Conservation (phyloP, 2,113 vertebrate genomes). For the Alces alces region DNA sequence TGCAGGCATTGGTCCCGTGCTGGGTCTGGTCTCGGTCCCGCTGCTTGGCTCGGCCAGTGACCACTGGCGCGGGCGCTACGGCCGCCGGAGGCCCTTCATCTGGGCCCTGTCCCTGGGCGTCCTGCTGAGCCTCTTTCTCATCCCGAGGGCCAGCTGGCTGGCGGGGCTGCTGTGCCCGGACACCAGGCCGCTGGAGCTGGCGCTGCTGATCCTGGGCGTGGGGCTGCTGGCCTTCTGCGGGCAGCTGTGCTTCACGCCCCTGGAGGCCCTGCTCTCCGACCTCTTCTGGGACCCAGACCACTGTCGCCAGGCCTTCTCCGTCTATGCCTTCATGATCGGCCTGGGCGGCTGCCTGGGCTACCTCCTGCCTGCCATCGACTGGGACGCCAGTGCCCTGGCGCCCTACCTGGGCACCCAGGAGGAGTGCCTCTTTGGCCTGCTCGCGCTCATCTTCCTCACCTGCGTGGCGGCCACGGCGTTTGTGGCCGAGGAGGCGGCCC, state of each 20-base stretch:
- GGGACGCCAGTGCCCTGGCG: slow-evolving; percentile 81
- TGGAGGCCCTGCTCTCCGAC: slow-evolving; percentile 90
- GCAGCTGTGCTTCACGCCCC: slow-evolving; percentile 89
- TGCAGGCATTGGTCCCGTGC: slow-evolving; percentile 87
- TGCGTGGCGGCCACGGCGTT: slow-evolving; percentile 84
- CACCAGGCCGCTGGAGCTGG: slow-evolving; percentile 79
- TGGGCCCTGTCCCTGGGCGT: slow-evolving; percentile 87
- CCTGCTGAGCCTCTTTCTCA: slow-evolving; percentile 86
- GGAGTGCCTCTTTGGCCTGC: slow-evolving; percentile 87
- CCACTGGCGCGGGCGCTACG: slow-evolving; percentile 86
- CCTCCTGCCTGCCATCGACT: slow-evolving; percentile 87
- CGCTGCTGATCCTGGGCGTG: slow-evolving; percentile 85
- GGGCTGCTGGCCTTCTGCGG: slow-evolving; percentile 89
- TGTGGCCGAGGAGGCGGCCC: slow-evolving; percentile 79
- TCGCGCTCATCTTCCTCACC: slow-evolving; percentile 83
- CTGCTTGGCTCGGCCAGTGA: slow-evolving; percentile 88
- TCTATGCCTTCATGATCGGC: slow-evolving; percentile 90
- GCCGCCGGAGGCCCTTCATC: slow-evolving; percentile 89
- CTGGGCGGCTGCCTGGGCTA: slow-evolving; percentile 90
- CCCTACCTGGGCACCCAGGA: slow-evolving; percentile 85
- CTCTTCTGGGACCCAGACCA: slow-evolving; percentile 86
- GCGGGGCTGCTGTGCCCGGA: slow-evolving; percentile 75
- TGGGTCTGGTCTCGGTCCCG: slow-evolving; percentile 86
- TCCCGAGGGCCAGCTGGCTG: slow-evolving; percentile 82
- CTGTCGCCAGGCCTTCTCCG: slow-evolving; percentile 87